Evolutionary conservation across 2,888 invertebrate species (phyloP).

Genomic region (Timema podura): DNA sequence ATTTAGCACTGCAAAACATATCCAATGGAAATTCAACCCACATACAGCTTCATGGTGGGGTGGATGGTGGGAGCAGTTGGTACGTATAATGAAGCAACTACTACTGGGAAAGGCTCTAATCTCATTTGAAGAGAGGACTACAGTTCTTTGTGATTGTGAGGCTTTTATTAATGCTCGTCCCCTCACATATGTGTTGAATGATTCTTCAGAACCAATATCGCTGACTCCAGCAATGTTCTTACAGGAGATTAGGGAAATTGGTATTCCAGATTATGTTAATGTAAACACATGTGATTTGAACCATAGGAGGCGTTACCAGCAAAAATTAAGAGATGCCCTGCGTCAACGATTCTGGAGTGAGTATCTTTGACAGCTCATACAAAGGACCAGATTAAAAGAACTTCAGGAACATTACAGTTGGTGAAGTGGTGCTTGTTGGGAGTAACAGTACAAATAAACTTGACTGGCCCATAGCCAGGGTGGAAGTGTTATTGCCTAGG

Average conservation of each 20-base stretch:
- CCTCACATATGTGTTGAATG: background rate
- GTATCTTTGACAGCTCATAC: background rate
- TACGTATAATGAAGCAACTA: background rate
- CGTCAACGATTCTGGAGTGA: background rate
- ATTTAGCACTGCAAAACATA: background rate
- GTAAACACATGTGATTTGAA: background rate
- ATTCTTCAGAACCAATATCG: background rate
- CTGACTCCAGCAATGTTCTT: slow-evolving; percentile 3
- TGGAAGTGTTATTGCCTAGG: background rate
- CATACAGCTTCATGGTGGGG: background rate
- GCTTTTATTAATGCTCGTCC: background rate
- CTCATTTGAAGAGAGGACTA: background rate
- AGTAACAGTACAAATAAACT: background rate
- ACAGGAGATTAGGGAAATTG: background rate
- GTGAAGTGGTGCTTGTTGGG: background rate
- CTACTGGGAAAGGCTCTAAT: background rate
- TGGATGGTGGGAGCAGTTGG: background rate
- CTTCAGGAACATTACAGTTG: background rate
- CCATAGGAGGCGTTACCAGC: background rate
- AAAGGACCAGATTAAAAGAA: background rate
- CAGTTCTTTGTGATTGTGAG: background rate
- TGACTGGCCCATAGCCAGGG: background rate
- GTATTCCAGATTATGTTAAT: background rate
- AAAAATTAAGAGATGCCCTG: background rate
- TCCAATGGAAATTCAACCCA: background rate